These are phyloP conservation scores for Parazoanthus darwini DNA, from an alignment of 92 coral and sea anemone genomes.

Conservation along the genomic window DNA sequence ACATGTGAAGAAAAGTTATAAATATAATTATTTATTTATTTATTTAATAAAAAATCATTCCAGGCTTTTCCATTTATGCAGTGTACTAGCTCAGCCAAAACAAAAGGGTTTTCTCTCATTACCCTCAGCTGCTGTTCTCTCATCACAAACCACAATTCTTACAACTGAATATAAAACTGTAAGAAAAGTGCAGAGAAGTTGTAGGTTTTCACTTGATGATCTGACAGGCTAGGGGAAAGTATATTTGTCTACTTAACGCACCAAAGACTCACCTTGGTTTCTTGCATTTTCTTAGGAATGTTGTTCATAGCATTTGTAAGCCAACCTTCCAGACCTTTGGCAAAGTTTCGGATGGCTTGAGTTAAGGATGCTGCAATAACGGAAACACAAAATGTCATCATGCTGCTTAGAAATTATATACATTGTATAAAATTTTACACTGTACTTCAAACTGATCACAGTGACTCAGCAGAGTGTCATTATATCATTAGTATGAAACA, in stretches of 20 bases:
- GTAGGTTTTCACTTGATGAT: background rate
- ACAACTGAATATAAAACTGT: too few species aligned
- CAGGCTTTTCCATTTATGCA: background rate
- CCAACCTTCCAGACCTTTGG: conserved; percentile 97
- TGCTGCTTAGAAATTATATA: background rate
- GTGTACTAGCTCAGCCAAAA: too few species aligned
- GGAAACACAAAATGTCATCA: background rate
- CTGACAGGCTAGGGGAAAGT: background rate
- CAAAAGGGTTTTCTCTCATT: too few species aligned
- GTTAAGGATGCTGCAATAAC: conserved; percentile 84
- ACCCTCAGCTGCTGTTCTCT: too few species aligned
- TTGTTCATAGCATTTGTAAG: conserved; percentile 79
- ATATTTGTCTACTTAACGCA: background rate
- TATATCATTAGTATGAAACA: background rate
- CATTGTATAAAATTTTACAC: too few species aligned
- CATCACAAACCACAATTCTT: too few species aligned
- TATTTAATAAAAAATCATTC: background rate
- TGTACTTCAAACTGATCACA: background rate
- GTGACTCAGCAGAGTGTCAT: background rate
- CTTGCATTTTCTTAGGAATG: conserved; percentile 96
- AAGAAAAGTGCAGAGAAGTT: too few species aligned
- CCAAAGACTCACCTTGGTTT: conserved; percentile 70
- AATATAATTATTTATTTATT: too few species aligned
- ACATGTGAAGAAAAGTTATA: background rate
- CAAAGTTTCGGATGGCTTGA: conserved; percentile 98